A percentile compares a stretch with the other conserved stretches of the same genome.
Conservation (phyloP, 2,113 vertebrate species). For the Lepisosteus oculatus region DNA sequence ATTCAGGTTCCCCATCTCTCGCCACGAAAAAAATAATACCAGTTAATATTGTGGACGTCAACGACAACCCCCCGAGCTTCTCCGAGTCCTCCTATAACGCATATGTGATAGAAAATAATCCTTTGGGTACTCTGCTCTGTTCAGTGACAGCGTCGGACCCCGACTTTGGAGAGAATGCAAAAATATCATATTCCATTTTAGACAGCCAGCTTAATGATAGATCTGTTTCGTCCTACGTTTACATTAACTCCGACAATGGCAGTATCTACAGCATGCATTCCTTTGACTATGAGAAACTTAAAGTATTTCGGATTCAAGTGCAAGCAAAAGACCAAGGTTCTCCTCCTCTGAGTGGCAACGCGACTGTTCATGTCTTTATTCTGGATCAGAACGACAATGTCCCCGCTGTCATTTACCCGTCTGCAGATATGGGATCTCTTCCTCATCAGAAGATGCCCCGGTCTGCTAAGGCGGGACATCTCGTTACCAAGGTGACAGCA, state of each 20-base stretch:
- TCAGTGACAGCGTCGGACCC: constrained; percentile 71
- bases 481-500: too few species aligned
- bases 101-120: constrained; percentile 70
- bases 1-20: constrained; percentile 53
- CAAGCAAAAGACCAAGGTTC: constrained; percentile 67
- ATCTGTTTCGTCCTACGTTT: constrained; percentile 67
- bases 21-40: constrained; percentile 52
- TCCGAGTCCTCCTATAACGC: constrained; percentile 54
- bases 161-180: constrained; percentile 73
- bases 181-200: constrained; percentile 72
- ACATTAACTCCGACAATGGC: constrained; percentile 66
- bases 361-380: too few species aligned
- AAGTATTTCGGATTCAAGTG: constrained; percentile 63
- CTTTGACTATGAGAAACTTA: constrained; percentile 70
- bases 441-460: too few species aligned
- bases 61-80: constrained; percentile 64
- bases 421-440: too few species aligned
- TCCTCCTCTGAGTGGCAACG: too few species aligned
- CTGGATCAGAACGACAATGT: constrained; percentile 24
- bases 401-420: constrained; percentile 54
- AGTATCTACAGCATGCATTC: constrained; percentile 57
- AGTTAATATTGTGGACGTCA: constrained; percentile 61
- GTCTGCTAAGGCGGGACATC: too few species aligned
- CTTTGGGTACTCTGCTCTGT: constrained; percentile 72
- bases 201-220: constrained; percentile 55